Evolutionary conservation across 2,113 vertebrate genomes (phyloP).

Genomic region (Heloderma charlesbogerti): DNA sequence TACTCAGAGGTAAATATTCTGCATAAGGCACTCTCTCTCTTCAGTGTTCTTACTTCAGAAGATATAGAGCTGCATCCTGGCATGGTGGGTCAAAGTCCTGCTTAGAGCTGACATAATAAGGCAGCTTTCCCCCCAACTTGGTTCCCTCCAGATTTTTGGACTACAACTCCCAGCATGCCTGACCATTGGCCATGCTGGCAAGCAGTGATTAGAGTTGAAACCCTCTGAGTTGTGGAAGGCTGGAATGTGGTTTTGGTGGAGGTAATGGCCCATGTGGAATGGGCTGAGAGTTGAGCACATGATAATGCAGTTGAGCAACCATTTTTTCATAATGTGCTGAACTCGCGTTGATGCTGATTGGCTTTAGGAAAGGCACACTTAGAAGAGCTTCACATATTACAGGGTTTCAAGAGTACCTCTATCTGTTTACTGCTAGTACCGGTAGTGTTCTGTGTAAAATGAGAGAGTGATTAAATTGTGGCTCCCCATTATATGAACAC

Average conservation of each 20-base stretch:
- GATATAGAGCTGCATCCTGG: neutral
- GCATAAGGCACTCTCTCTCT: neutral
- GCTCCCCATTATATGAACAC: neutral
- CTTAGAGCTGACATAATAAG: neutral
- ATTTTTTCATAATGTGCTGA: neutral
- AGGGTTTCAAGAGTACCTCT: neutral
- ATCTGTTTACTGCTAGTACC: neutral
- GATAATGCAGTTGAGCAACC: neutral
- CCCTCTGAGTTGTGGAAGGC: too few species aligned
- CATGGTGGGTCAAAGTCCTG: neutral
- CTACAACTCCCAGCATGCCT: too few species aligned
- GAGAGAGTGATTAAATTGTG: neutral
- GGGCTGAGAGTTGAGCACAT: neutral
- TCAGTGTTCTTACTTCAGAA: neutral
- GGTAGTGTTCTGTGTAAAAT: neutral
- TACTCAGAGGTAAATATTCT: neutral
- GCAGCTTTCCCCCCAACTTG: too few species aligned
- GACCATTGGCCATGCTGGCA: too few species aligned
- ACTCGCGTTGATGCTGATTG: neutral
- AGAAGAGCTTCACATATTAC: neutral
- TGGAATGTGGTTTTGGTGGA: neutral
- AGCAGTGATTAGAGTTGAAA: too few species aligned
- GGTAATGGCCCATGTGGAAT: neutral
- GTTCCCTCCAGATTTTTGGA: too few species aligned
- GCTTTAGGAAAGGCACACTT: neutral